Base-by-base conservation (phyloP, 2,113 vertebrate genomes). In the Anseranas semipalmata region DNA sequence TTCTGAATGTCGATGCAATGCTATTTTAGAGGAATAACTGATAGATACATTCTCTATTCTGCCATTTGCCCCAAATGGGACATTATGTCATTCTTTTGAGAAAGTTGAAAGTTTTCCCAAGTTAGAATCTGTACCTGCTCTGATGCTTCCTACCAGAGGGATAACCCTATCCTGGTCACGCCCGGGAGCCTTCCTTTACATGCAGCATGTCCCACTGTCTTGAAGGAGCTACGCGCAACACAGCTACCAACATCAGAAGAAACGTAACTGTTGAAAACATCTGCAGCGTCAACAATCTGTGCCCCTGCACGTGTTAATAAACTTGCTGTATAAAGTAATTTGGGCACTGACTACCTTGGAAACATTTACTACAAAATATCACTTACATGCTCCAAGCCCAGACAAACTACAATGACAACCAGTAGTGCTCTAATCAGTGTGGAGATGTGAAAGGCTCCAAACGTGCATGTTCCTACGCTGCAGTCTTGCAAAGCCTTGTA, bases 11-110 rank as follows among this genome's bases (percentile, higher is more conserved):
- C 92, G 91, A 89, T 27, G 86, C 82, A 93, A 95, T 94, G 87
- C 91, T 97, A 63, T 93, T 97, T 96, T 87, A 97, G 91, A 91
- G 96, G 90, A 96, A 90, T 81, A 96, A 95, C 93, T 92, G 93
- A 52, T 27, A 52, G 50, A 52, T 52, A 52, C 13, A 24, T 27
- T 24, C 14, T 15, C 24, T 52, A 27, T 27, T 25, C 50, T 27
- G 50, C 50, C 24, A 27, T 52, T 52, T 96, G 74, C 89, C 95
- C 94, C 93, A 97, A 92, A 90, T 74, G 89, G 91, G 86, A 97
- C 89, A 89, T 79, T 92, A 90, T 75, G 94, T 97, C 53, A 56
- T 77, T 77, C 92, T 95, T 97, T 92, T 86, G 43, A 97, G 92
- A 87, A 97, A 96, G 85, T 18, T 65, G 71, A 85, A 94, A 83